phyloP scores from a whole-genome alignment of 2,113 vertebrate species.

The Brachyhypopomus occidentalis region DNA sequence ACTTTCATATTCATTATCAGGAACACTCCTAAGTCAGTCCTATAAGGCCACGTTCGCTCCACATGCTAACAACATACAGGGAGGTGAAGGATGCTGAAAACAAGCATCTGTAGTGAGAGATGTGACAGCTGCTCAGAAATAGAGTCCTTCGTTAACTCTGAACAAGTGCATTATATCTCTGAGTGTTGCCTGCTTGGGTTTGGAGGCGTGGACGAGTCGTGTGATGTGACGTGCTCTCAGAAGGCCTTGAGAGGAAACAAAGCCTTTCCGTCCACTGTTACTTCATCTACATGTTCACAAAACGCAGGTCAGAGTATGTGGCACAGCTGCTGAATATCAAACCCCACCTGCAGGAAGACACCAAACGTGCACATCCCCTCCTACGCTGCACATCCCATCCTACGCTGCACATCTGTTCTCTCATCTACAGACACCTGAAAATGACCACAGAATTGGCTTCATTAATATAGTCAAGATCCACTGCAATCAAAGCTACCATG shows the following conservation, averaged over 20 bases:
- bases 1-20: neutral
- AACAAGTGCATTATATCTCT: neutral
- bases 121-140: neutral
- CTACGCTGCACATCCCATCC: neutral
- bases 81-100: neutral
- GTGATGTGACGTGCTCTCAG: neutral
- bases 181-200: neutral
- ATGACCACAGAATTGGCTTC: neutral
- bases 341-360: neutral
- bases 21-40: neutral
- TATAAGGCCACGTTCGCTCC: neutral
- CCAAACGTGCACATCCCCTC: neutral
- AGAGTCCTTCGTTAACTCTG: neutral
- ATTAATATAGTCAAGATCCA: neutral
- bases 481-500: no score
- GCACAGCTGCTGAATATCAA: conserved; percentile 1
- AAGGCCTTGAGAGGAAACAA: neutral
- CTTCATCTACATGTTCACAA: neutral
- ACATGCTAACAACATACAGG: neutral
- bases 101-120: neutral
- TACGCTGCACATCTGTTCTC: neutral
- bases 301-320: neutral
- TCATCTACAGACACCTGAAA: neutral
- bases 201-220: neutral
- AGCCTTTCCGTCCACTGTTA: neutral